A percentile compares a stretch with the other conserved stretches of the same genome.
These are phyloP conservation scores for Tiaroga cobitis DNA, from an alignment of 2,797 vertebrate genomes.

Conservation along the genomic window DNA sequence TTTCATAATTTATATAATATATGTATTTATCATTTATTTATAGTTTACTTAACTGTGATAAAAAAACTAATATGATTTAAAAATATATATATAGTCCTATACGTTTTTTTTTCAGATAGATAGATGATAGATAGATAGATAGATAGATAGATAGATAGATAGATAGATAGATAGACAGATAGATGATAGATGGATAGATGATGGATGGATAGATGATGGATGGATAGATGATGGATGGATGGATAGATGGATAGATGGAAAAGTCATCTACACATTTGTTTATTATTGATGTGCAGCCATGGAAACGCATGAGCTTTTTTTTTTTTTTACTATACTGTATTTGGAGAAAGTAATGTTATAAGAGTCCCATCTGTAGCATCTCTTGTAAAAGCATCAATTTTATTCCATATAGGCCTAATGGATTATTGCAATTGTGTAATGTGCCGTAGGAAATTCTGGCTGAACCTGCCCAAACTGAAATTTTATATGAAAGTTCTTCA, in stretches of 20 bases:
- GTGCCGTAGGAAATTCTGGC: conserved; percentile 28
- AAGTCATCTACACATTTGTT: conserved; percentile 4
- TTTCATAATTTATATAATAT: background rate
- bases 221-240: background rate
- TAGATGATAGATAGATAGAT: accelerated
- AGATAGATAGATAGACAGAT: no score
- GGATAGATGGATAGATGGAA: background rate
- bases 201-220: background rate
- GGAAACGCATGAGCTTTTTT: background rate
- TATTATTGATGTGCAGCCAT: background rate
- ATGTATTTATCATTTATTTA: no score
- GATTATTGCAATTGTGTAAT: conserved; percentile 31
- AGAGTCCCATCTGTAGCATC: conserved; percentile 1
- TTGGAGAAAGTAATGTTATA: background rate
- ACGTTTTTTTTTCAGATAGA: no score
- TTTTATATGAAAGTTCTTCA: conserved; percentile 16
- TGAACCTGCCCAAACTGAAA: background rate
- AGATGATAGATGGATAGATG: no score
- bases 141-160: no score
- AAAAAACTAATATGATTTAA: background rate
- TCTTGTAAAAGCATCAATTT: conserved; percentile 50
- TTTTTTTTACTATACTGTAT: background rate
- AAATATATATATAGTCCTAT: no score
- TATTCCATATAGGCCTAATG: conserved; percentile 40
- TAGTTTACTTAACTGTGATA: no score